Evolutionary conservation across 92 coral and sea anemone genomes (phyloP), one percentile per base, ranked within the genome.

Genomic region (Epizoanthus fatuus): DNA sequence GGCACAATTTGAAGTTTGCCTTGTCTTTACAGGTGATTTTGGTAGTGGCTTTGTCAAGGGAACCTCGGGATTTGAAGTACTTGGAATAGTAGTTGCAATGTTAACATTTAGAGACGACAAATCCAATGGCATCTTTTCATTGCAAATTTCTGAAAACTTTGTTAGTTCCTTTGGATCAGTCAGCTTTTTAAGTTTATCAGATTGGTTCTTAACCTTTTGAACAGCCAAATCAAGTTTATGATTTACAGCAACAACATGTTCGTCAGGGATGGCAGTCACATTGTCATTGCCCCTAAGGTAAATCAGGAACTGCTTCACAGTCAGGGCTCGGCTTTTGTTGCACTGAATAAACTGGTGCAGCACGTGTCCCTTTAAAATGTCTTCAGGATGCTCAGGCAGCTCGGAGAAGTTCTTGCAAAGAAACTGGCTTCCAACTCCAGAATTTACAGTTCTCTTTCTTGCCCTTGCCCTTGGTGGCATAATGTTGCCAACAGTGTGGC

Each of bases 91-190:
- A 29, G 70, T 40, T 64, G 44, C 42, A 64, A 64, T 29, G 44
- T 64, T 5, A 29, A 64, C 39, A 9, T 40, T 40, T 40, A 64
- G 70, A 15, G 70, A 4, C 17, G 15, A 12, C 70, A 64, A 64
- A 64, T 64, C 45, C 15, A 64, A n/a, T 64, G 70, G 70, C 70
- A 64, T 64, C n/a, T 64, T 35, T 64, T 64, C 67, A 29, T 35
- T 16, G 15, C 70, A 32, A 38, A 64, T 29, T 64, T 64, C 37
- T 20, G 37, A 20, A 62, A 62, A 62, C 38, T 22, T 62, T 22
- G 67, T 35, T 35, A 62, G 25, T 62, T 62, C 67, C 3, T 62
- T 62, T 62, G 67, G 67, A 62, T 62, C 67, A 19, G 67, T 62
- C 67, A 20, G 38, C 32, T 20, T 62, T 64, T 25, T 64, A 64